Percentiles rank a stretch among this genome's conserved stretches.
Evolutionary conservation across 2,797 vertebrate genomes (phyloP).

Genomic region (Molothrus ater): DNA sequence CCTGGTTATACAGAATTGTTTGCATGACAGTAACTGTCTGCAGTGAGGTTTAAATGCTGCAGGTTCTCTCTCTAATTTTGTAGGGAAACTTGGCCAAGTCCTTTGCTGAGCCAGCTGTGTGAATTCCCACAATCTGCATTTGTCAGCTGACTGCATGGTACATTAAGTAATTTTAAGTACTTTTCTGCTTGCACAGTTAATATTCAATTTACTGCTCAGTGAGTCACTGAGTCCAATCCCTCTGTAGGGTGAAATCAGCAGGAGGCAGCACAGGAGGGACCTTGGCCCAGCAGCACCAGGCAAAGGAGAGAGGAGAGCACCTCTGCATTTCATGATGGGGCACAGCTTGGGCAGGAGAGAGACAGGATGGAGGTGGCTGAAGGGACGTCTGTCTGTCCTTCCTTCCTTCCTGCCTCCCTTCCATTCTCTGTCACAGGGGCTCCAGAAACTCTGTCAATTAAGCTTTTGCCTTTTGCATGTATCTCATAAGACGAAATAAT

Average conservation of each 20-base stretch:
- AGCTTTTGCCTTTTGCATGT: neutral
- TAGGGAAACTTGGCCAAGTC: neutral
- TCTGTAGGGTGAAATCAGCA: neutral
- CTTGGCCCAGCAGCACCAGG: neutral
- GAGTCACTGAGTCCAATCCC: neutral
- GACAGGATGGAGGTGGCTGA: neutral
- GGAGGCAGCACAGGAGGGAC: neutral
- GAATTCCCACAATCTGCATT: neutral
- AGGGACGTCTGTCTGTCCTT: neutral
- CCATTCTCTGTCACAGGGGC: neutral
- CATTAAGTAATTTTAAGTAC: neutral
- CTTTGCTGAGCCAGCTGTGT: neutral
- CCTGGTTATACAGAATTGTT: neutral
- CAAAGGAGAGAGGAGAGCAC: neutral
- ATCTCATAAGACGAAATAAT: neutral
- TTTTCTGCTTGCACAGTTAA: slow-evolving; percentile 4
- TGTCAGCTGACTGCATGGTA: neutral
- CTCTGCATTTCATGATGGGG: neutral
- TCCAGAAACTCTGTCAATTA: neutral
- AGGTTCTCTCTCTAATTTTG: neutral
- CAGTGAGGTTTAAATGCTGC: neutral
- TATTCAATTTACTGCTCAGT: neutral
- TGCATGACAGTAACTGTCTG: neutral
- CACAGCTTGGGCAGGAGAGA: neutral
- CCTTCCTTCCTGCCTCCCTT: neutral